Percentiles rank a stretch among this genome's conserved stretches.
Evolutionary conservation across 2,113 vertebrate genomes (phyloP).

Genomic region (Hipposideros armiger): DNA sequence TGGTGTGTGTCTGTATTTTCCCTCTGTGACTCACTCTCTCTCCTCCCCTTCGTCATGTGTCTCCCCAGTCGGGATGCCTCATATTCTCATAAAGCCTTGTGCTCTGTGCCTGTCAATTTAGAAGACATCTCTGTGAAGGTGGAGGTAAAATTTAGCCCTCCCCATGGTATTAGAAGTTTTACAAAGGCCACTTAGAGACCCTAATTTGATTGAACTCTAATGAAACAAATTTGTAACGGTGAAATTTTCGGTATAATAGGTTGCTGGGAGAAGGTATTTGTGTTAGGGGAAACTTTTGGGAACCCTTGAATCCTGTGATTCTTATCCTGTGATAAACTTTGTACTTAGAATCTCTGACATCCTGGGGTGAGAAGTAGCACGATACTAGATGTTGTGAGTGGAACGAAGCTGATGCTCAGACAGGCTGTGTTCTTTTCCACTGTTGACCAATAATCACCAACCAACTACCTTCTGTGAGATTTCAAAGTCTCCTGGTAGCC

Average conservation of each 20-base stretch:
- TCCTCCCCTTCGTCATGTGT: neutral
- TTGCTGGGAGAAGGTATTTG: neutral
- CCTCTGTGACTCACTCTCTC: neutral
- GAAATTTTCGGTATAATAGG: neutral
- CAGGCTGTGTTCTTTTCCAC: neutral
- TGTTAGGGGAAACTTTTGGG: neutral
- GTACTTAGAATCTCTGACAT: neutral
- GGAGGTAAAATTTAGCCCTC: neutral
- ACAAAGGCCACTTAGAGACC: neutral
- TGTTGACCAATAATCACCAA: neutral
- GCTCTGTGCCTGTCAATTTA: neutral
- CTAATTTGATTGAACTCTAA: neutral
- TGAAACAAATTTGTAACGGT: slow-evolving; percentile 38
- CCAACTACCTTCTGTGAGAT: neutral
- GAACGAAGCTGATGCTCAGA: neutral
- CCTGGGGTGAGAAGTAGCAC: neutral
- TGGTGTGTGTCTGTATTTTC: neutral
- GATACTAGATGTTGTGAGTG: neutral
- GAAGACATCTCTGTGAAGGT: neutral
- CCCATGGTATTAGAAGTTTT: neutral
- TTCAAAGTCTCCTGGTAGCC: neutral
- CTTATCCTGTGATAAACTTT: neutral
- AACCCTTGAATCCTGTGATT: neutral
- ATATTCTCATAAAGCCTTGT: neutral
- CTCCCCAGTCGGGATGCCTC: neutral